Conservation (phyloP, 2,888 invertebrate genomes). For the Rutpela maculata region DNA sequence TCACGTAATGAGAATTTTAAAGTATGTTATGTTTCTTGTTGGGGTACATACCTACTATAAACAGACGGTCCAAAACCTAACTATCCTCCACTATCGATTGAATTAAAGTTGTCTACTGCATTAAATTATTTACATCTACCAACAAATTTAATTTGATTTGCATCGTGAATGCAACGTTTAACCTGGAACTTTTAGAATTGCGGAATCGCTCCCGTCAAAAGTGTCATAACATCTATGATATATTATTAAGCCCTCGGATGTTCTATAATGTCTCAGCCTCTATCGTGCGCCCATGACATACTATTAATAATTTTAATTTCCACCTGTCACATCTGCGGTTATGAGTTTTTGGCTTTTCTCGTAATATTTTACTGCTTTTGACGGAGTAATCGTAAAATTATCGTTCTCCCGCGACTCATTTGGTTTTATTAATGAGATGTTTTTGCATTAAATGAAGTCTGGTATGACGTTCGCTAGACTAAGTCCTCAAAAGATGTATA, state of each 20-base stretch:
- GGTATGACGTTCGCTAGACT: slow-evolving; percentile 16
- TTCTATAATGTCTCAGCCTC: slow-evolving; percentile 7
- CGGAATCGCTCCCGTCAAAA: neutral
- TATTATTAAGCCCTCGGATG: slow-evolving; percentile 1
- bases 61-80: too few species aligned
- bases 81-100: neutral
- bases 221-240: slow-evolving; percentile 7
- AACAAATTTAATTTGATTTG: neutral
- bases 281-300: slow-evolving; percentile 7
- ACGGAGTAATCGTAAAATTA: slow-evolving; percentile 14
- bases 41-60: too few species aligned
- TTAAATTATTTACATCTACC: neutral
- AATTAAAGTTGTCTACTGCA: neutral
- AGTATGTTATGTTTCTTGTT: too few species aligned
- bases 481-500: slow-evolving; percentile 10
- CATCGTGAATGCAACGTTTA: neutral
- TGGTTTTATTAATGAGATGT: slow-evolving; percentile 20
- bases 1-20: too few species aligned
- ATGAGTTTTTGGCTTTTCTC: neutral
- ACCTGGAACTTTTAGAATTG: neutral
- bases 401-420: neutral
- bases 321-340: slow-evolving; percentile 10
- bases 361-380: slow-evolving; percentile 7
- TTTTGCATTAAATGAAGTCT: slow-evolving; percentile 18
- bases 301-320: slow-evolving; percentile 23